Evolutionary conservation across 2,888 invertebrate species (phyloP).

Genomic region (Melieria picta): DNA sequence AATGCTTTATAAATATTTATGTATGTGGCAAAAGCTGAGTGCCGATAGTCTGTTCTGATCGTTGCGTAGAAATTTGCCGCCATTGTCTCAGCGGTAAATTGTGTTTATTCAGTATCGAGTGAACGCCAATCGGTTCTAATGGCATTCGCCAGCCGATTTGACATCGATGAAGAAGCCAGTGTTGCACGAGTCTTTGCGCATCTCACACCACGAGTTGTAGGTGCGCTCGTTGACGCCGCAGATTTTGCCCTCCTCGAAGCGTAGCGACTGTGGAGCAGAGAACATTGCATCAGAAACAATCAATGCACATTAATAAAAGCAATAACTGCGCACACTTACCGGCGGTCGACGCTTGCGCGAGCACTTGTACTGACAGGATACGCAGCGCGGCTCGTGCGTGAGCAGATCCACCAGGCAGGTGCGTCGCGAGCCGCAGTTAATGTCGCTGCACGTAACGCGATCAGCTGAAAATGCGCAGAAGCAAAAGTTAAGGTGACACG

Average conservation of each 20-base stretch:
- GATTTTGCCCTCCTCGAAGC: conserved; percentile 66
- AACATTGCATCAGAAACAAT: background rate
- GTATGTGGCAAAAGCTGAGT: too few relatives aligned
- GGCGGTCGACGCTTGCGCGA: conserved; percentile 64
- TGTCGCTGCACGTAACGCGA: conserved; percentile 73
- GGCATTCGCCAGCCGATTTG: conserved; percentile 73
- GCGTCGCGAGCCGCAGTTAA: conserved; percentile 75
- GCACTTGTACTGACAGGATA: conserved; percentile 75
- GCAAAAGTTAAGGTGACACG: too few relatives aligned
- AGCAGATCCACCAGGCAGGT: conserved; percentile 74
- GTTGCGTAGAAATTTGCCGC: too few relatives aligned
- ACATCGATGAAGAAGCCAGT: conserved; percentile 78
- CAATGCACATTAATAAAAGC: background rate
- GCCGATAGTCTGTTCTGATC: too few relatives aligned
- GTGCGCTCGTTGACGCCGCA: conserved; percentile 81
- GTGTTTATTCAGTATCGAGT: too few relatives aligned
- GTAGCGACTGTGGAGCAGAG: conserved; percentile 47
- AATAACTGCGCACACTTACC: conserved; percentile 47
- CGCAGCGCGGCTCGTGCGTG: conserved; percentile 77
- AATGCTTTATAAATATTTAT: too few relatives aligned
- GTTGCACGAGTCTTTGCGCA: conserved; percentile 80
- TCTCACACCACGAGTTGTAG: conserved; percentile 81
- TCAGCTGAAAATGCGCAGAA: conserved; percentile 68
- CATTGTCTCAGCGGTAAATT: too few relatives aligned
- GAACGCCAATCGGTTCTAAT: conserved; percentile 12